These are phyloP conservation scores for Pseudoatta argentina DNA, from an alignment of 1,140 invertebrate genomes.

Conservation along the genomic window DNA sequence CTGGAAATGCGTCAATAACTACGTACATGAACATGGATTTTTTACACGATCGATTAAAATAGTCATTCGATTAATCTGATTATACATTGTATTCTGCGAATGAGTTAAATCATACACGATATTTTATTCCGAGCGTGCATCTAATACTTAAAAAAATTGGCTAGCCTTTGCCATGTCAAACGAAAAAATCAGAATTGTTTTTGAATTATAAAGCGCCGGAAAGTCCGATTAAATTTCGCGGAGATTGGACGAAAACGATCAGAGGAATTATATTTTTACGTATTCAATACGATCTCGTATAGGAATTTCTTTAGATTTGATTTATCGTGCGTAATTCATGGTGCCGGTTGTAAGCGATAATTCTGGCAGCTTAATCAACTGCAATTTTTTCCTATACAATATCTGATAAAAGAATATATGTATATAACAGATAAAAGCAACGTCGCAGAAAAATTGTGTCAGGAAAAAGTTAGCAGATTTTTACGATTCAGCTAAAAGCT, in stretches of 20 bases:
- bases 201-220: slow-evolving; percentile 6
- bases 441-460: slow-evolving; percentile 43
- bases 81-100: neutral
- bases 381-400: slow-evolving; percentile 22
- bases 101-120: neutral
- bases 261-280: slow-evolving; percentile 17
- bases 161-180: neutral
- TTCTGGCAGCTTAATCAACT: slow-evolving; percentile 28
- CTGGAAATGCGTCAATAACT: neutral
- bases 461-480: slow-evolving; percentile 28
- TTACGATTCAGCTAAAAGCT: slow-evolving; percentile 38
- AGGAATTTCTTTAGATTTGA: slow-evolving; percentile 57
- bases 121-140: neutral
- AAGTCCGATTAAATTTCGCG: neutral
- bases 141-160: neutral
- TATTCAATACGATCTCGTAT: slow-evolving; percentile 30
- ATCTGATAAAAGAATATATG: slow-evolving; percentile 46
- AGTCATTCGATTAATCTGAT: slow-evolving; percentile 26
- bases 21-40: slow-evolving; percentile 2
- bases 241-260: neutral
- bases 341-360: slow-evolving; percentile 21
- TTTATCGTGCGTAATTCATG: slow-evolving; percentile 30
- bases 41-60: slow-evolving; percentile 4
- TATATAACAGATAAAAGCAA: slow-evolving; percentile 20
- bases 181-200: slow-evolving; percentile 15